Base-by-base conservation (phyloP, 1,140 invertebrate genomes). In the Drosophila tsacasi region DNA sequence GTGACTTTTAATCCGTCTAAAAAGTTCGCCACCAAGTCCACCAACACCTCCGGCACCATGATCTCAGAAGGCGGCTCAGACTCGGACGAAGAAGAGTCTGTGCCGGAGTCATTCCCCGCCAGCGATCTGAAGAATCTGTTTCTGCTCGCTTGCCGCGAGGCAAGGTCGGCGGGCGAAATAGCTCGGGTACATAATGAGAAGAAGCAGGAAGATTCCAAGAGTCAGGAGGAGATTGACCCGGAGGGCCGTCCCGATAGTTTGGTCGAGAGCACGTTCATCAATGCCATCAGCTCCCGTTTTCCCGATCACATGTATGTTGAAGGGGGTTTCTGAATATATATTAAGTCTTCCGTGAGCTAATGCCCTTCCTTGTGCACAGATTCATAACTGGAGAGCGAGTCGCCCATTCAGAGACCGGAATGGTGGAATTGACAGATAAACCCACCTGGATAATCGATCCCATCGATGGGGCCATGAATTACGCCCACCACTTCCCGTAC, bases 381-480 rank as follows among this genome's bases (percentile, higher is more conserved):
- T 99, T 99, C 92, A 99, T 99, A 80, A 98, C 98, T 1, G 99
- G 99, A 94, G 98, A 99, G 93, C 95, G 95, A 1, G 95, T 96
- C 15, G 94, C 96, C 30, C 5, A 10, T 8, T 93, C 93, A 25
- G 93, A 68, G 9, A 17, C 54, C 2, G 67, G 93, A 12, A 96
- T 97, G 93, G 95, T 95, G 76, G 93, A 95, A 39, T 93, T 99
- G 19, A 98, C 97, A 3, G 95, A 98, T 92, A 95, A 94, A 9
- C 98, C 98, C 8, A 99, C 98, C 5, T 99, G 99, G 99, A 97
- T 99, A 52, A 98, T 99, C 69, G 98, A 98, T 93, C 97, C 97
- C 1, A 95, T 98, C 8, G 97, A 98, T 93, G 97, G 97, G 5
- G 98, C 97, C 2, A 96, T 97, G 95, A 98, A 98, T 93, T 98